Percentiles rank a stretch among this genome's conserved stretches.
These are phyloP conservation scores for Danio choprae DNA, from an alignment of 2,797 vertebrate genomes.

Conservation along the genomic window DNA sequence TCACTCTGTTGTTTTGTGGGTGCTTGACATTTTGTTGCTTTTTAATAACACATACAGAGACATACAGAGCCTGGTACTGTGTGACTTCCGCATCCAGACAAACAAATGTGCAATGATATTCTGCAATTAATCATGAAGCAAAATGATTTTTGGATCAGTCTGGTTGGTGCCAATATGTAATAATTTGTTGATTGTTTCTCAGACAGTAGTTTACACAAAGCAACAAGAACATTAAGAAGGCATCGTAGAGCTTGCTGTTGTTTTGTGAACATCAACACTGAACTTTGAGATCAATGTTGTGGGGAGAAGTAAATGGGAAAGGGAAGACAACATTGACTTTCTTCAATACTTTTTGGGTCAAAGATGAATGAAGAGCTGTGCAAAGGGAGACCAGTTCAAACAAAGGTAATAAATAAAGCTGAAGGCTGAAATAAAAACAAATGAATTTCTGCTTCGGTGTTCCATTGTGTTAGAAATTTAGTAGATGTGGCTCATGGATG, in stretches of 20 bases:
- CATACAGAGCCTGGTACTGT: slow-evolving; percentile 43
- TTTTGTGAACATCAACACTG: slow-evolving; percentile 40
- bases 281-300: slow-evolving; percentile 36
- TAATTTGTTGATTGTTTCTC: slow-evolving; percentile 34
- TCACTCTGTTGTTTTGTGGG: slow-evolving; percentile 47
- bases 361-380: neutral
- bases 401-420: slow-evolving; percentile 31
- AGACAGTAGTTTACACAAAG: slow-evolving; percentile 50
- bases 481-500: slow-evolving; percentile 6
- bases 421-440: slow-evolving; percentile 8
- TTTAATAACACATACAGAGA: slow-evolving; percentile 45
- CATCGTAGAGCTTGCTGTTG: slow-evolving; percentile 30
- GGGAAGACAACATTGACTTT: slow-evolving; percentile 33
- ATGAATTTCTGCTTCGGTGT: slow-evolving; percentile 5
- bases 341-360: slow-evolving; percentile 14
- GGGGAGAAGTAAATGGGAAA: slow-evolving; percentile 1
- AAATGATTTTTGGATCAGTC: slow-evolving; percentile 33
- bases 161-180: slow-evolving; percentile 8
- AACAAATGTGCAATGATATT: slow-evolving; percentile 4
- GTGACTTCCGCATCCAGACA: slow-evolving; percentile 3
- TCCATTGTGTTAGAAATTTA: neutral
- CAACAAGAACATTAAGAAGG: slow-evolving; percentile 36
- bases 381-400: slow-evolving; percentile 30
- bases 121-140: slow-evolving; percentile 9
- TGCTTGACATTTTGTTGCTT: slow-evolving; percentile 56